Base-by-base conservation (phyloP, 2,888 invertebrate genomes). In the Hetaerina titia region DNA sequence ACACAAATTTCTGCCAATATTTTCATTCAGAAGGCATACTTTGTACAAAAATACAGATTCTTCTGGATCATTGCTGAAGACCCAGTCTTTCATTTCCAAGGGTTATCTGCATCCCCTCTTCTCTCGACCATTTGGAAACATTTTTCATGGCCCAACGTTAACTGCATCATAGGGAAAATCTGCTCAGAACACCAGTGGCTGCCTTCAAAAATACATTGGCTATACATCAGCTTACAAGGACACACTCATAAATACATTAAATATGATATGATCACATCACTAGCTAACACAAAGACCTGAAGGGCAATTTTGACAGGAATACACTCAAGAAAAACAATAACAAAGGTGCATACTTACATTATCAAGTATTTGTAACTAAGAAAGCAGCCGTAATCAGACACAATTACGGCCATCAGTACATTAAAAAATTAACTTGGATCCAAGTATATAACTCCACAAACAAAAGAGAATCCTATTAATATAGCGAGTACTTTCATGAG, bases 401-500 rank as follows among this genome's bases (percentile, higher is more conserved):
- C 25, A 81, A 81, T 31, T 7, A 15, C 2, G 9, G 31, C 25
- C 11, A 81, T 31, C 13, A 45, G 45, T 4, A 45, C 81, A 19
- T 25, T 5, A 81, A 31, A 25, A 45, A 45, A 56, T 74, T 90
- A 90, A 25, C 95, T 69, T 58, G 95, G 95, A 95, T 96, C 96
- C 1, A 96, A 95, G 95, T 96, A 96, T 45, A 96, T 95, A n/a
- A 96, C 96, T 56, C 96, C 96, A 95, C 96, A 96, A n/a, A 96
- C 96, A 6, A 96, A 95, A 2, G 96, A 95, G 95, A 96, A 96
- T 11, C 96, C 96, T 19, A 96, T 69, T 17, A 96, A 95, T 89
- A 96, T 95, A 88, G 96, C 95, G 9, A 96, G 94, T 60, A 96
- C 95, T 95, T 97, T 97, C 19, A 97, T 95, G 95, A 97, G 96